A percentile compares a stretch with the other conserved stretches of the same genome.
Conservation (phyloP, 2,113 vertebrate species). For the Axis porcinus region DNA sequence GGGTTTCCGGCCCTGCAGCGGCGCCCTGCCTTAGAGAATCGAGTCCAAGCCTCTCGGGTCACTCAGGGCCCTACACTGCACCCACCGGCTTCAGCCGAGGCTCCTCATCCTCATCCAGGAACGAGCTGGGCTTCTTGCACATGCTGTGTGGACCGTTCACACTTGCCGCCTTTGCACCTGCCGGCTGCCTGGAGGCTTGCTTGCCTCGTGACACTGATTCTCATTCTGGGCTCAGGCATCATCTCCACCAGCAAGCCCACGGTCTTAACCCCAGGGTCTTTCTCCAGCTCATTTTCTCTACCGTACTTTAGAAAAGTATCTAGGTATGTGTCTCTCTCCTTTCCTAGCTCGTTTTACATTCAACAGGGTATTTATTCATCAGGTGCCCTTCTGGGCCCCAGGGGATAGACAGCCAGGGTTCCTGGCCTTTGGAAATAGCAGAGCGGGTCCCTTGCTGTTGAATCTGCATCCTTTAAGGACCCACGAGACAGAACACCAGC, state of each 20-base stretch:
- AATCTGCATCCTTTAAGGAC: neutral
- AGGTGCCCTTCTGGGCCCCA: neutral
- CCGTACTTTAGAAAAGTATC: neutral
- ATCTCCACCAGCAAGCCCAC: neutral
- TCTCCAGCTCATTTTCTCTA: neutral
- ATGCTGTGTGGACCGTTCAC: accelerated
- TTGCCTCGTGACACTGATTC: accelerated
- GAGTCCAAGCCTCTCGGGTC: neutral
- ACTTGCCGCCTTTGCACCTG: neutral
- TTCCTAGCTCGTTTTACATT: neutral
- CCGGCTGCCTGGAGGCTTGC: accelerated
- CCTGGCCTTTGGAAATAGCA: neutral
- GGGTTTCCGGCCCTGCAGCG: too few relatives aligned
- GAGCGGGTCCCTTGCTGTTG: neutral
- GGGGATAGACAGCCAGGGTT: neutral
- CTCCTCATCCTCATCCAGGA: accelerated
- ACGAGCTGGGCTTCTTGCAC: neutral
- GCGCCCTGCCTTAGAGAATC: neutral
- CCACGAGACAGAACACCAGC: accelerated
- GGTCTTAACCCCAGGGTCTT: neutral
- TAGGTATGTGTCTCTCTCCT: neutral
- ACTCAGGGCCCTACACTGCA: accelerated
- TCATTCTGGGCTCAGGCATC: neutral
- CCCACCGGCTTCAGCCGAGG: accelerated
- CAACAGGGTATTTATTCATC: neutral